These are phyloP conservation scores for Eremophila alpestris DNA, from an alignment of 2,797 vertebrate species.

Conservation along the genomic window DNA sequence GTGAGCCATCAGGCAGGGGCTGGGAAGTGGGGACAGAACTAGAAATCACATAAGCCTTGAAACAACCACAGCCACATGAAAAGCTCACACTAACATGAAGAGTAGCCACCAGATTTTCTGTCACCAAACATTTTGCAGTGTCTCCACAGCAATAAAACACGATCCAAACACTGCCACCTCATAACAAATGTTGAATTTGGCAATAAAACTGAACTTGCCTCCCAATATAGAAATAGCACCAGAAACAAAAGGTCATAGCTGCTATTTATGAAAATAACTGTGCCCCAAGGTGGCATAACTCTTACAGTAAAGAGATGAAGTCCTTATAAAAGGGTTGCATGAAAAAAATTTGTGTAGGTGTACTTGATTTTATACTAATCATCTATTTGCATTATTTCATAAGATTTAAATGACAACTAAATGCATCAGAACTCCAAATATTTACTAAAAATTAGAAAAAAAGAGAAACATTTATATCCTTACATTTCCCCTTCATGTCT, in stretches of 20 bases:
- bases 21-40: not conserved
- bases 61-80: not conserved
- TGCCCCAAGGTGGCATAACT: not conserved
- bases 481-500: not conserved
- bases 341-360: not conserved
- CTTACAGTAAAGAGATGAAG: not conserved
- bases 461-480: not conserved
- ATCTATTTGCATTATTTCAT: not conserved
- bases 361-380: not conserved
- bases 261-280: not conserved
- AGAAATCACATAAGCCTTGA: not conserved
- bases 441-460: not conserved
- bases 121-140: not conserved
- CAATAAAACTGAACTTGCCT: not conserved
- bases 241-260: not conserved
- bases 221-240: not conserved
- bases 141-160: not conserved
- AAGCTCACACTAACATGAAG: not conserved
- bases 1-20: accelerated
- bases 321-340: not conserved
- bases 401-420: not conserved
- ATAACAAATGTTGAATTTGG: not conserved
- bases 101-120: not conserved
- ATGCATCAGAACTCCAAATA: not conserved
- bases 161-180: not conserved